Percentiles rank a stretch among this genome's conserved stretches.
Conservation (phyloP, 2,113 vertebrate species). For the Ophthalmolycus amberensis region DNA sequence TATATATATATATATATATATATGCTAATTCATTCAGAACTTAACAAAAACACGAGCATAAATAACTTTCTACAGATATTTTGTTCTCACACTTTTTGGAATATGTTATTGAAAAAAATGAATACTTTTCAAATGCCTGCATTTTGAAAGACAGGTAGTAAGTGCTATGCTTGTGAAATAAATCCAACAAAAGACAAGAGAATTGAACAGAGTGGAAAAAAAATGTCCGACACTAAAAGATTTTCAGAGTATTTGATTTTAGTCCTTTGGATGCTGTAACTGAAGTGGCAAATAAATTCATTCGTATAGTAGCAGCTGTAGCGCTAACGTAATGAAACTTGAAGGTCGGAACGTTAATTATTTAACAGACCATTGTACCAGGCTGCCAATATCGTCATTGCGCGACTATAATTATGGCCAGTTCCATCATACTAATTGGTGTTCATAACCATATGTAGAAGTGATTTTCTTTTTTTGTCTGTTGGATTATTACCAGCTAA, state of each 20-base stretch:
- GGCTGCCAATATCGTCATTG: neutral
- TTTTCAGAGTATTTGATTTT: neutral
- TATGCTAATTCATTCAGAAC: neutral
- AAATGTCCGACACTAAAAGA: neutral
- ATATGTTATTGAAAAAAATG: neutral
- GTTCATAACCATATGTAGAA: neutral
- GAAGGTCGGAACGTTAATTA: neutral
- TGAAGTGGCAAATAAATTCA: no score
- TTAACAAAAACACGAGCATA: neutral
- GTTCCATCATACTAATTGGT: neutral
- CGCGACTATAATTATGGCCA: neutral
- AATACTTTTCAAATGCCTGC: neutral
- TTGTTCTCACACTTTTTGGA: neutral
- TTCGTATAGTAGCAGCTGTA: no score
- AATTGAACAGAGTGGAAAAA: neutral
- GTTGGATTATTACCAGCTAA: neutral
- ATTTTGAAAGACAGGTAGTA: neutral
- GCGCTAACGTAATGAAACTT: neutral
- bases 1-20: no score
- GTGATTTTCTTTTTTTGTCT: neutral
- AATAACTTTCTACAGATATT: conserved; percentile 4
- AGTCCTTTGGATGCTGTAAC: no score
- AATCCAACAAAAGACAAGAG: neutral
- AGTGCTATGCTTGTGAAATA: neutral
- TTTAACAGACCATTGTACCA: neutral